Conservation (phyloP, 2,888 invertebrate genomes). For the Hypomecis atomaria region DNA sequence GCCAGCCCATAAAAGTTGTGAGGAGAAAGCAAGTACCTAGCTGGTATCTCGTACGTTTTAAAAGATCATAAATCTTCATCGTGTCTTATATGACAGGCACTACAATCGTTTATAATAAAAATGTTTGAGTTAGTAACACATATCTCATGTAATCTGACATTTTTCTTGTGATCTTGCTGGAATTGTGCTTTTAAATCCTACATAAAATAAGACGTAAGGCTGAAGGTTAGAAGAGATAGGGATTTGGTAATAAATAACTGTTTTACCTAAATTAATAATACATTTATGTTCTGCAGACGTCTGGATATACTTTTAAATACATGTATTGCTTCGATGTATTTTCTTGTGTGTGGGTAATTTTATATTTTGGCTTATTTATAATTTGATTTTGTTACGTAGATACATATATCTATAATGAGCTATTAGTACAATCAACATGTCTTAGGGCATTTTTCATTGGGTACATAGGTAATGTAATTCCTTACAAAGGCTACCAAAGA, state of each 20-base stretch:
- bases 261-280: not conserved
- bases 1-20: conserved; percentile 15
- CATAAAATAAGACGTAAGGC: not conserved
- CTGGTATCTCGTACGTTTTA: conserved; percentile 4
- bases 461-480: too few relatives aligned
- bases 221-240: too few relatives aligned
- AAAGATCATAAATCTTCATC: conserved; percentile 22
- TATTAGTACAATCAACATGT: too few relatives aligned
- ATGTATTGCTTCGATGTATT: too few relatives aligned
- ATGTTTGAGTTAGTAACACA: conserved; percentile 18
- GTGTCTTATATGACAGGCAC: conserved; percentile 20
- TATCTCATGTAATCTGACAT: conserved; percentile 23
- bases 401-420: too few relatives aligned
- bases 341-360: too few relatives aligned
- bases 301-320: too few relatives aligned
- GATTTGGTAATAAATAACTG: conserved; percentile 4
- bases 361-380: too few relatives aligned
- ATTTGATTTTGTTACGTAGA: too few relatives aligned
- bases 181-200: conserved; percentile 6
- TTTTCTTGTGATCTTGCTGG: conserved; percentile 7
- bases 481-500: too few relatives aligned
- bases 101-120: conserved; percentile 22
- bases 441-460: too few relatives aligned
- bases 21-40: not conserved
- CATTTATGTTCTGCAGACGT: too few relatives aligned